phyloP scores from a whole-genome alignment of 2,888 invertebrate genomes.

The Tipula lateralis region DNA sequence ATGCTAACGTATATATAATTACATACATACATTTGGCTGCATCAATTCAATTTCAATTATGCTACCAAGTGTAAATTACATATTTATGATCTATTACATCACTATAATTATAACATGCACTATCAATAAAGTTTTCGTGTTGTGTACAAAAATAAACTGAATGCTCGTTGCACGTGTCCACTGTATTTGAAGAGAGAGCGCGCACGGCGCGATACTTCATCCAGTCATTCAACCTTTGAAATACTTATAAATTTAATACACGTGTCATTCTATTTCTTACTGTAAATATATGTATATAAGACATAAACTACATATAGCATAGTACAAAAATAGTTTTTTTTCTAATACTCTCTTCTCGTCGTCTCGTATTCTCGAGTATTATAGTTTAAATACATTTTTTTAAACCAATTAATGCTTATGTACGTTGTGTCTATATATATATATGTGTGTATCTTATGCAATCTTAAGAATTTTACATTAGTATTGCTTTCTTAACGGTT shows the following conservation, averaged over 20 bases:
- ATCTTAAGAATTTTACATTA: not conserved
- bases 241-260: not conserved
- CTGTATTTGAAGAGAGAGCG: not conserved
- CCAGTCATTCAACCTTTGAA: constrained; percentile 19
- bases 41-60: not conserved
- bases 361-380: not conserved
- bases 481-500: not conserved
- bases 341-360: constrained; percentile 7
- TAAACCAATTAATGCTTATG: not conserved
- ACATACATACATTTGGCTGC: not conserved
- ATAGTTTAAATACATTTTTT: not conserved
- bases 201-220: not conserved
- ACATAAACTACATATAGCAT: not conserved
- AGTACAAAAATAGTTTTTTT: not conserved
- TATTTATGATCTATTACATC: not conserved
- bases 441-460: not conserved
- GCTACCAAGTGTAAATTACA: not conserved
- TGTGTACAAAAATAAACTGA: not conserved
- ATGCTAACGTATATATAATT: too few species aligned
- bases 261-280: constrained; percentile 24
- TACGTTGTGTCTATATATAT: not conserved
- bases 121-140: not conserved
- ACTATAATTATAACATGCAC: not conserved
- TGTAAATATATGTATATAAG: not conserved
- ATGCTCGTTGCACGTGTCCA: not conserved